Percentiles rank a stretch among this genome's conserved stretches.
phyloP scores from a whole-genome alignment of 1,140 invertebrate species.

The Megathymus violae region DNA sequence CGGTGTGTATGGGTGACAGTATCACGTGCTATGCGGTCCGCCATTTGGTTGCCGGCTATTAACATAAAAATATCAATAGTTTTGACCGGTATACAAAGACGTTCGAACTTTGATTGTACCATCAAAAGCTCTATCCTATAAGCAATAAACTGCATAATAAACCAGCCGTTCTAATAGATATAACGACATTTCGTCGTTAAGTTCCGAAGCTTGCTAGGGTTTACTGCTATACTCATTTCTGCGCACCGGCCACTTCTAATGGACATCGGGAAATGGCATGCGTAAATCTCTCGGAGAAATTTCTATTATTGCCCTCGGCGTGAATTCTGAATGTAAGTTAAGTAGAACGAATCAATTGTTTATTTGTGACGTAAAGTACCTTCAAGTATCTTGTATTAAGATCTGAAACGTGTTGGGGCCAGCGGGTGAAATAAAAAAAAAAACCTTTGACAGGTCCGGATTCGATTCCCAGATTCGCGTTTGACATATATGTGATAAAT shows the following conservation, averaged over 20 bases:
- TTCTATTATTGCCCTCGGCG: slow-evolving; percentile 9
- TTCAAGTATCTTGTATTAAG: too few relatives aligned
- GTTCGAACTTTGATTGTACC: background rate
- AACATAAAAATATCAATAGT: too few relatives aligned
- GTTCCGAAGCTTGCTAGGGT: background rate
- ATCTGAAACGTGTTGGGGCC: too few relatives aligned
- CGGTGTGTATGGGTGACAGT: too few relatives aligned
- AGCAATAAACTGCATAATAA: slow-evolving; percentile 25
- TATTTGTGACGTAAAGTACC: too few relatives aligned
- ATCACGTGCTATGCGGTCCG: too few relatives aligned
- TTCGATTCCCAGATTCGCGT: too few relatives aligned
- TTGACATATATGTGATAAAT: too few relatives aligned
- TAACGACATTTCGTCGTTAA: slow-evolving; percentile 7
- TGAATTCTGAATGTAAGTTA: background rate
- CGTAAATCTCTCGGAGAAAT: slow-evolving; percentile 14
- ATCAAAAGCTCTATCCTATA: background rate
- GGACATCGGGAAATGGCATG: background rate
- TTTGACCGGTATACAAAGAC: background rate
- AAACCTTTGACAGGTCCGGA: too few relatives aligned
- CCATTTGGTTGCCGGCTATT: too few relatives aligned
- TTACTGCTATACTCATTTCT: slow-evolving; percentile 15
- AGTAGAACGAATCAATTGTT: background rate
- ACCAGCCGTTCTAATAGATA: slow-evolving; percentile 20
- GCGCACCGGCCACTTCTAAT: background rate
- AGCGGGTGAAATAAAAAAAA: too few relatives aligned